A percentile compares a stretch with the other conserved stretches of the same genome.
These are phyloP conservation scores for Phaedon cochleariae DNA, from an alignment of 2,888 invertebrate species.

Conservation along the genomic window DNA sequence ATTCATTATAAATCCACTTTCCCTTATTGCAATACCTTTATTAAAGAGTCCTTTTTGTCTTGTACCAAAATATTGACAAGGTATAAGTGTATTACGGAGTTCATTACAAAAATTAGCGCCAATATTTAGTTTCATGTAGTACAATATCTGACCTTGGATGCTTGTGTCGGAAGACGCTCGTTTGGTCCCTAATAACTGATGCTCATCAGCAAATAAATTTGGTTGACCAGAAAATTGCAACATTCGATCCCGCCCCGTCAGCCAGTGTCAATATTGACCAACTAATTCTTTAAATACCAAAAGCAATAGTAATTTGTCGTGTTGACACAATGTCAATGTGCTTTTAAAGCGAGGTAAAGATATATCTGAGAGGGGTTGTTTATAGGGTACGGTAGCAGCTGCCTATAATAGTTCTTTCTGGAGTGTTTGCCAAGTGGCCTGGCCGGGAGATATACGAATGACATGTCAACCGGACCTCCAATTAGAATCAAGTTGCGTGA, in stretches of 20 bases:
- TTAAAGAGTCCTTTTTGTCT: no score
- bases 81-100: no score
- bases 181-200: no score
- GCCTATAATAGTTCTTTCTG: constrained; percentile 29
- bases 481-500: constrained; percentile 54
- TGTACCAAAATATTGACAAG: no score
- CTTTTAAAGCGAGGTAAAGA: constrained; percentile 37
- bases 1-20: no score
- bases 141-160: no score
- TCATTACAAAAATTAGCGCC: no score
- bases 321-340: constrained; percentile 44
- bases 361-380: constrained; percentile 15
- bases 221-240: not conserved
- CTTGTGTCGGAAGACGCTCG: no score
- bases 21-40: no score
- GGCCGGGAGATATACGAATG: no score
- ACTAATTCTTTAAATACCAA: constrained; percentile 41
- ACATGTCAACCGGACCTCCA: constrained; percentile 45
- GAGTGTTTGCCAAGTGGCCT: constrained; percentile 47
- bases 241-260: not conserved
- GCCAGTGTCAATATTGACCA: constrained; percentile 39
- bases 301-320: constrained; percentile 47
- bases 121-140: no score
- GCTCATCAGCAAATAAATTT: not conserved
- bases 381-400: constrained; percentile 44